These are phyloP conservation scores for Pampusana beccarii DNA, from an alignment of 2,113 vertebrate species.

Conservation along the genomic window DNA sequence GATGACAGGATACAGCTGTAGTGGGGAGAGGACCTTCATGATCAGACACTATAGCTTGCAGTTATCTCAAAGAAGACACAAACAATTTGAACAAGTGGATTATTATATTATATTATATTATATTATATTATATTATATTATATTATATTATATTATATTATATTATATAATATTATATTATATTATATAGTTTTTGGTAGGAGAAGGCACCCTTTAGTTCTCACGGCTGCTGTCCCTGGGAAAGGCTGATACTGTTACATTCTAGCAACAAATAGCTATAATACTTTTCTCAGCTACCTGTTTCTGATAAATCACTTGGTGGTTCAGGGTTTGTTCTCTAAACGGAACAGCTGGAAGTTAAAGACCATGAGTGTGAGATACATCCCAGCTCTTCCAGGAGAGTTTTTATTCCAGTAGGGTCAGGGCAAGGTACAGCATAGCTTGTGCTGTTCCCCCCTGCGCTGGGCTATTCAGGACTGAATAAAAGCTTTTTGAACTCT, in stretches of 20 bases:
- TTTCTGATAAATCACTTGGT: background rate
- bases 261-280: background rate
- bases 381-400: background rate
- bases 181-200: background rate
- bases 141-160: too few species aligned
- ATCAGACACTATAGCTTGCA: background rate
- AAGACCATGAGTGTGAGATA: background rate
- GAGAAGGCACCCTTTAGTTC: background rate
- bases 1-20: background rate
- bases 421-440: background rate
- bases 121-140: too few species aligned
- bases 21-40: background rate
- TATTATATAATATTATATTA: too few species aligned
- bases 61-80: background rate
- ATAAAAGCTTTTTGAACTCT: background rate
- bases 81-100: rapidly evolving
- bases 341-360: background rate
- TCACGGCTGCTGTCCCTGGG: background rate
- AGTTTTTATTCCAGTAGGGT: background rate
- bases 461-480: background rate
- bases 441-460: background rate
- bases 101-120: background rate
- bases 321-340: background rate
- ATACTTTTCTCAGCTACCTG: background rate
- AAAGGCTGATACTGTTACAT: background rate